Evolutionary conservation across 2,888 invertebrate genomes (phyloP).

Genomic region (Celastrina argiolus): DNA sequence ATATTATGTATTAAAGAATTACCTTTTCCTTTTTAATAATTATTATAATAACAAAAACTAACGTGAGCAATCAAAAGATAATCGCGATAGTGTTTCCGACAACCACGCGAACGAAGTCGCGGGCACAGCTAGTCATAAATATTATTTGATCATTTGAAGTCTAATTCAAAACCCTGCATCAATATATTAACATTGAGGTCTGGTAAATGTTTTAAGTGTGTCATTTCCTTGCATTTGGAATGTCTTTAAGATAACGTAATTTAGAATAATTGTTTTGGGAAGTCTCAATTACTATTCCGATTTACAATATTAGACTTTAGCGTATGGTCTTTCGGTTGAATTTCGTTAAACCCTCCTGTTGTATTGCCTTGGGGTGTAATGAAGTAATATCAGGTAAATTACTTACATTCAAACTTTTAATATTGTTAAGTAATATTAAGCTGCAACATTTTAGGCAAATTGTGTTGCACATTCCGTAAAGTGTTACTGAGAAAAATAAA

Average conservation of each 20-base stretch:
- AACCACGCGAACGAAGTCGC: too few relatives aligned
- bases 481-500: not conserved
- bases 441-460: slow-evolving; percentile 9
- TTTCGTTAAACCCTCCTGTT: not conserved
- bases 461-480: not conserved
- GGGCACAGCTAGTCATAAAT: too few relatives aligned
- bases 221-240: slow-evolving; percentile 43
- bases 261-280: slow-evolving; percentile 50
- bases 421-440: not conserved
- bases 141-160: not conserved
- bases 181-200: not conserved
- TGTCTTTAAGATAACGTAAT: slow-evolving; percentile 50
- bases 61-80: too few relatives aligned
- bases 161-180: too few relatives aligned
- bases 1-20: too few relatives aligned
- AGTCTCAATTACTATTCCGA: slow-evolving; percentile 39
- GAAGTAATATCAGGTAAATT: slow-evolving; percentile 12
- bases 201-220: not conserved
- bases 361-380: slow-evolving; percentile 11
- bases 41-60: too few relatives aligned
- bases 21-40: too few relatives aligned
- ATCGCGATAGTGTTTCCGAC: too few relatives aligned
- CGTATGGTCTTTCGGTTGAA: not conserved
- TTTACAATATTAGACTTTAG: slow-evolving; percentile 45
- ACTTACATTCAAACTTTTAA: slow-evolving; percentile 13